Percentiles rank a stretch among this genome's conserved stretches.
Evolutionary conservation across 2,888 invertebrate genomes (phyloP).

Genomic region (Crematogaster levior): DNA sequence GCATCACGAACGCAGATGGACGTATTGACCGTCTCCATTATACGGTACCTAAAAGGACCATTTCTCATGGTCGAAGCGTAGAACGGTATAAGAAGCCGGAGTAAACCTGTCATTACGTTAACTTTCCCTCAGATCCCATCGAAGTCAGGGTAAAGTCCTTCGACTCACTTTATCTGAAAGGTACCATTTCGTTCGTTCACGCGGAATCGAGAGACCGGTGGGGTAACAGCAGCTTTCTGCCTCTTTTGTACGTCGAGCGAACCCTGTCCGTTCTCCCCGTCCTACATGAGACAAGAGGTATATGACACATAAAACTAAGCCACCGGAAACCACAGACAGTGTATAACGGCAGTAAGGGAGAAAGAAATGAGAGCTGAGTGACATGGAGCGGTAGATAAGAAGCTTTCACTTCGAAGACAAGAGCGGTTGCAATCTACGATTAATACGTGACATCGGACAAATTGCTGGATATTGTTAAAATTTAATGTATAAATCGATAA

Average conservation of each 20-base stretch:
- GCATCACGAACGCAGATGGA: neutral
- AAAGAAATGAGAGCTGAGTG: slow-evolving; percentile 2
- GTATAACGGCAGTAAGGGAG: neutral
- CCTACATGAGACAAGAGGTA: slow-evolving; percentile 10
- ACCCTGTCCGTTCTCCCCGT: neutral
- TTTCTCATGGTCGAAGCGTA: too few species aligned
- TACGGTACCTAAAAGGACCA: neutral
- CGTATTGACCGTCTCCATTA: neutral
- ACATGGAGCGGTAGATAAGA: neutral
- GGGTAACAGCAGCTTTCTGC: slow-evolving; percentile 10
- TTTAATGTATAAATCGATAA: slow-evolving; percentile 1
- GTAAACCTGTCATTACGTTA: neutral
- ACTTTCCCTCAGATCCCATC: neutral
- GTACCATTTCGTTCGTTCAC: neutral
- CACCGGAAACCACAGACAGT: neutral
- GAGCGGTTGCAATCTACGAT: neutral
- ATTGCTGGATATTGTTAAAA: neutral
- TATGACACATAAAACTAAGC: slow-evolving; percentile 31
- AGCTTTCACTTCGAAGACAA: neutral
- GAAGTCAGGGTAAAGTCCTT: neutral
- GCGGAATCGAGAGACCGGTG: neutral
- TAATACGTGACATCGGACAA: neutral
- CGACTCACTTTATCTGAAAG: neutral
- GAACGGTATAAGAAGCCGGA: neutral
- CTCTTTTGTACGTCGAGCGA: slow-evolving; percentile 17